Evolutionary conservation across 2,888 invertebrate species (phyloP).

Genomic region (Herminia tarsipennalis): DNA sequence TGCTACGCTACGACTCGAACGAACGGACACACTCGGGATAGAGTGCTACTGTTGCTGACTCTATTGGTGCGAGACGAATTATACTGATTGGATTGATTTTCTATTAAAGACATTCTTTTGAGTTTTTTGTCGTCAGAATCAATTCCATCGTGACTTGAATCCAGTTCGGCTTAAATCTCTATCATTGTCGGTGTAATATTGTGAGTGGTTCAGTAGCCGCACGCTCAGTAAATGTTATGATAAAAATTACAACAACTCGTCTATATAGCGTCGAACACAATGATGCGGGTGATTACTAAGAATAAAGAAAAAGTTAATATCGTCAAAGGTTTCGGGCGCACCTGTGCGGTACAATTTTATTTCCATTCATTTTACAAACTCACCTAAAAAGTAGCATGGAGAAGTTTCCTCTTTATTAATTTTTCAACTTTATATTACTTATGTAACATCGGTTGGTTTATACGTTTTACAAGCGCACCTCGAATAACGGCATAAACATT

Average conservation of each 20-base stretch:
- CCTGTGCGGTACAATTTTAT: slow-evolving; percentile 84
- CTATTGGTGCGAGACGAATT: slow-evolving; percentile 70
- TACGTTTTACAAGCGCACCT: slow-evolving; percentile 58
- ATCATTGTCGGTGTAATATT: slow-evolving; percentile 38
- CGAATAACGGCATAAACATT: slow-evolving; percentile 41
- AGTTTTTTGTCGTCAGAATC: slow-evolving; percentile 57
- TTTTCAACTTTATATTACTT: slow-evolving; percentile 85
- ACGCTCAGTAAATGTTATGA: slow-evolving; percentile 24
- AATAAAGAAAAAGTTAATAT: slow-evolving; percentile 82
- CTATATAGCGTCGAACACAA: slow-evolving; percentile 46
- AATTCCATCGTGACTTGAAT: slow-evolving; percentile 69
- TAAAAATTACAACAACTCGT: slow-evolving; percentile 29
- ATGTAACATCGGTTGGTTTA: slow-evolving; percentile 74
- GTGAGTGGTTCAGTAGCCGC: slow-evolving; percentile 24
- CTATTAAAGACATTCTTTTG: slow-evolving; percentile 66
- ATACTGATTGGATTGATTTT: slow-evolving; percentile 78
- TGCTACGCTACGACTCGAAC: slow-evolving; percentile 41
- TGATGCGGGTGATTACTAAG: slow-evolving; percentile 59
- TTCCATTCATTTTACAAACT: slow-evolving; percentile 85
- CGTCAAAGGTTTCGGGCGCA: slow-evolving; percentile 82
- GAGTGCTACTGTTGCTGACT: slow-evolving; percentile 61
- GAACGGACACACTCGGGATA: slow-evolving; percentile 43
- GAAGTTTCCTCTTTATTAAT: slow-evolving; percentile 85
- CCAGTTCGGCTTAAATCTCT: slow-evolving; percentile 58
- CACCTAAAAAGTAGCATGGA: slow-evolving; percentile 80